These are phyloP conservation scores for Phymastichus coffea DNA, from an alignment of 1,140 invertebrate species.

Conservation along the genomic window DNA sequence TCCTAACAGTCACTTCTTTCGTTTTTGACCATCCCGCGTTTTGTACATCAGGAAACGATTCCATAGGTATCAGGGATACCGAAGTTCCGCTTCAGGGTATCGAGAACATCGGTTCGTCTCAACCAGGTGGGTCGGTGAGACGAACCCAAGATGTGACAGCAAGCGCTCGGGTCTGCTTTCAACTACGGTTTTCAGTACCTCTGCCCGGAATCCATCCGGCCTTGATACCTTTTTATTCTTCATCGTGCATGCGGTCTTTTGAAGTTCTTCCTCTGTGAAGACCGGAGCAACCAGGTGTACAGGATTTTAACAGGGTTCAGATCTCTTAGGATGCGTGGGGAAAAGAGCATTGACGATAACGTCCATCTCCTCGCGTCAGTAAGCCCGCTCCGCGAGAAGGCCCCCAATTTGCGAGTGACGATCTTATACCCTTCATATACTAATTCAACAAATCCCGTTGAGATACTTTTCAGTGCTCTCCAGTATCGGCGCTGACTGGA, in stretches of 20 bases:
- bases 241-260: conserved; percentile 25
- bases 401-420: conserved; percentile 11
- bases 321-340: conserved; percentile 22
- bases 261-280: conserved; percentile 33
- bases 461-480: conserved; percentile 26
- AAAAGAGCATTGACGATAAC: conserved; percentile 32
- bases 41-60: conserved; percentile 8
- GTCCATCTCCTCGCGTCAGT: conserved; percentile 13
- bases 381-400: background rate
- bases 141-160: too few species aligned
- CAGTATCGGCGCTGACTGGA: conserved; percentile 26
- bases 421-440: conserved; percentile 33
- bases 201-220: conserved; percentile 34
- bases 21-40: conserved; percentile 1
- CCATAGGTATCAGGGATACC: too few species aligned
- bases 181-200: conserved; percentile 28
- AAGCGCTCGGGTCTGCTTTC: background rate
- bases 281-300: background rate
- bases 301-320: too few species aligned
- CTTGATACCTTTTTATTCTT: conserved; percentile 39
- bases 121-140: too few species aligned
- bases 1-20: conserved; percentile 7
- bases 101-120: too few species aligned
- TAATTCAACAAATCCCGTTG: conserved; percentile 27
- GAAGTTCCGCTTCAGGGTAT: too few species aligned